Evolutionary conservation across 2,888 invertebrate genomes (phyloP).

Genomic region (Bedellia somnulentella): DNA sequence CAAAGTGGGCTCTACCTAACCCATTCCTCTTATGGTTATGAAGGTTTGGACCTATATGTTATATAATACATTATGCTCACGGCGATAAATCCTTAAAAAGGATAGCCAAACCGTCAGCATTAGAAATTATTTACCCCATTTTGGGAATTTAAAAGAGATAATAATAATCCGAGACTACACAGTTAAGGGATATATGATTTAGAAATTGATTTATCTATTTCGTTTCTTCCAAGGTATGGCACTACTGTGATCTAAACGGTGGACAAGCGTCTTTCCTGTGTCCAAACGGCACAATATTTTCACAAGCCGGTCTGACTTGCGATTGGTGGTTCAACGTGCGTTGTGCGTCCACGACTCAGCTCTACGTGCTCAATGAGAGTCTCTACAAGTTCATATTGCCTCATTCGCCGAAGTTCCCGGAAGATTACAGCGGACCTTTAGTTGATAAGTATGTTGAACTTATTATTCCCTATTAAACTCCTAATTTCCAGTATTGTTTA

Average conservation of each 20-base stretch:
- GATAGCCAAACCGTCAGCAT: too few species aligned
- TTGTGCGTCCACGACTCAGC: conserved; percentile 79
- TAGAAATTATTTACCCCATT: too few species aligned
- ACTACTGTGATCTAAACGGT: conserved; percentile 88
- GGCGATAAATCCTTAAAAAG: too few species aligned
- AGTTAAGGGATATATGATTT: too few species aligned
- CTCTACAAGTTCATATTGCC: conserved; percentile 87
- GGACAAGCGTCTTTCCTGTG: conserved; percentile 89
- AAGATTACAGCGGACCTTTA: conserved; percentile 85
- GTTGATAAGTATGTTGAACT: conserved; percentile 71
- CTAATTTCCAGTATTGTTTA: too few species aligned
- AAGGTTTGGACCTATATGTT: too few species aligned
- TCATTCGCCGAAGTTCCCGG: conserved; percentile 84
- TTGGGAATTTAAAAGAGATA: too few species aligned
- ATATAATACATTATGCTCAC: too few species aligned
- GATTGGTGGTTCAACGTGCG: conserved; percentile 95
- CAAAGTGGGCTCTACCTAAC: too few species aligned
- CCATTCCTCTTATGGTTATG: too few species aligned
- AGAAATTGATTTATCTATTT: too few species aligned
- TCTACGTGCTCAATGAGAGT: conserved; percentile 85
- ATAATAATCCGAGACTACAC: too few species aligned
- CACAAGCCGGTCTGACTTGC: conserved; percentile 84
- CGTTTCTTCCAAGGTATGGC: conserved; percentile 83
- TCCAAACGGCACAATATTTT: conserved; percentile 89
- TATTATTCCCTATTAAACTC: neutral